Conservation (phyloP, 2,797 vertebrate genomes). For the Myoxocephalus aenaeus region DNA sequence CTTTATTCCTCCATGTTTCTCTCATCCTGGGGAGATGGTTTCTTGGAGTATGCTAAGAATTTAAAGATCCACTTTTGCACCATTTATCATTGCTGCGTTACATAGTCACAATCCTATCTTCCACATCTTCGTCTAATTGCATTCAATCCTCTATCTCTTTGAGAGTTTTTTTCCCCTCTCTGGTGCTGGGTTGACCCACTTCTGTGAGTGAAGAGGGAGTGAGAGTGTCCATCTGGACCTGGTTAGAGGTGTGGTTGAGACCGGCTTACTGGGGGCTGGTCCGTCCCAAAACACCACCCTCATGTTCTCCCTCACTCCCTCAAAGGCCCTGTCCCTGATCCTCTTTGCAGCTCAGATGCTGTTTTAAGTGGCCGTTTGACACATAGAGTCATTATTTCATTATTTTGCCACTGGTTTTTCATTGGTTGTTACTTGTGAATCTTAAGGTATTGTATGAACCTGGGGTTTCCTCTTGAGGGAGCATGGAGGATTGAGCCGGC, state of each 20-base stretch:
- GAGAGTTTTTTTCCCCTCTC: slow-evolving; percentile 5
- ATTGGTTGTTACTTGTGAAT: slow-evolving; percentile 70
- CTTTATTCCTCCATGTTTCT: slow-evolving; percentile 60
- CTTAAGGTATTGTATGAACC: slow-evolving; percentile 68
- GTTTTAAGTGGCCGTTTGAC: slow-evolving; percentile 75
- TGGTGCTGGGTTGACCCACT: slow-evolving; percentile 71
- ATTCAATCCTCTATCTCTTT: slow-evolving; percentile 39
- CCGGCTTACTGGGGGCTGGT: slow-evolving; percentile 39
- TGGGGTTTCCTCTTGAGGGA: slow-evolving; percentile 65
- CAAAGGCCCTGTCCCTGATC: slow-evolving; percentile 43
- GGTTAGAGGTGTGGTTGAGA: slow-evolving; percentile 74
- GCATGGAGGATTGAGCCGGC: slow-evolving; percentile 55
- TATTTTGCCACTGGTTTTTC: slow-evolving; percentile 63
- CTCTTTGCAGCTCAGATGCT: slow-evolving; percentile 47
- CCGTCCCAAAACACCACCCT: slow-evolving; percentile 48
- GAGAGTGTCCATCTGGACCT: slow-evolving; percentile 75
- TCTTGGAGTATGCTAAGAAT: slow-evolving; percentile 16
- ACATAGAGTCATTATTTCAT: slow-evolving; percentile 63
- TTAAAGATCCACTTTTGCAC: slow-evolving; percentile 35
- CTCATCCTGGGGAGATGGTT: slow-evolving; percentile 32
- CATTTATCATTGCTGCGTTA: slow-evolving; percentile 9
- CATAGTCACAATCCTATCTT: slow-evolving; percentile 21
- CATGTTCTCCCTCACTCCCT: slow-evolving; percentile 52
- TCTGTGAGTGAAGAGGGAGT: slow-evolving; percentile 60
- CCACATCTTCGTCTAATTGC: slow-evolving; percentile 14